These are phyloP conservation scores for Drosophila mauritiana DNA, from an alignment of 1,140 invertebrate genomes.

Conservation along the genomic window DNA sequence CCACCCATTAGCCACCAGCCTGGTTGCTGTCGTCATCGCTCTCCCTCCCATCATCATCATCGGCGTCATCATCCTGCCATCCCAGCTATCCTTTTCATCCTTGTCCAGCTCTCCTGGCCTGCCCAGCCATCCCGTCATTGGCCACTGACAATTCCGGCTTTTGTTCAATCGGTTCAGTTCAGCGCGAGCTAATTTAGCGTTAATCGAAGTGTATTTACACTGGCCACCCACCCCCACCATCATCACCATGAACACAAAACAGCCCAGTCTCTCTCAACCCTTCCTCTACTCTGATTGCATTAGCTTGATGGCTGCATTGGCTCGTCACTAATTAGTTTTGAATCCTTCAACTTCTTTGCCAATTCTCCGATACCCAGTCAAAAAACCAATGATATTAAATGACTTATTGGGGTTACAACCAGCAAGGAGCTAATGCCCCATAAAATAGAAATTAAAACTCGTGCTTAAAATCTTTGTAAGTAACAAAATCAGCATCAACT, in stretches of 20 bases:
- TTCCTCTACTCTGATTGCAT: constrained; percentile 16
- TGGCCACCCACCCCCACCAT: constrained; percentile 1
- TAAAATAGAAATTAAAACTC: background rate
- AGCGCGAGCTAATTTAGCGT: constrained; percentile 63
- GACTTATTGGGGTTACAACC: constrained; percentile 32
- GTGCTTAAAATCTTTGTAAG: background rate
- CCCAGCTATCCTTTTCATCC: constrained; percentile 5
- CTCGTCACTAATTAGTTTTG: constrained; percentile 64
- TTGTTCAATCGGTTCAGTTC: constrained; percentile 51
- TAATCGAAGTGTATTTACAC: constrained; percentile 70
- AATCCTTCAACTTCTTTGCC: constrained; percentile 13
- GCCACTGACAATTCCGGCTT: constrained; percentile 31
- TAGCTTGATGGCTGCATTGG: constrained; percentile 45
- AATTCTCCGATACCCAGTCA: background rate
- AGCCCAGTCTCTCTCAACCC: too few relatives aligned
- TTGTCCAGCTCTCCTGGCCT: background rate
- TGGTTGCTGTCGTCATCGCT: constrained; percentile 41
- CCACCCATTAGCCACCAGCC: constrained; percentile 6
- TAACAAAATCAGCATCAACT: background rate
- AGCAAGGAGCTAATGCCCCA: background rate
- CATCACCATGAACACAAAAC: background rate
- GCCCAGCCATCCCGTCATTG: constrained; percentile 5
- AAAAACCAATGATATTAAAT: constrained; percentile 28
- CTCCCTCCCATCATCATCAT: constrained; percentile 13
- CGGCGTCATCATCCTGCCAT: constrained; percentile 20